Conservation (phyloP, 2,888 invertebrate genomes). For the Melitaea athalia region DNA sequence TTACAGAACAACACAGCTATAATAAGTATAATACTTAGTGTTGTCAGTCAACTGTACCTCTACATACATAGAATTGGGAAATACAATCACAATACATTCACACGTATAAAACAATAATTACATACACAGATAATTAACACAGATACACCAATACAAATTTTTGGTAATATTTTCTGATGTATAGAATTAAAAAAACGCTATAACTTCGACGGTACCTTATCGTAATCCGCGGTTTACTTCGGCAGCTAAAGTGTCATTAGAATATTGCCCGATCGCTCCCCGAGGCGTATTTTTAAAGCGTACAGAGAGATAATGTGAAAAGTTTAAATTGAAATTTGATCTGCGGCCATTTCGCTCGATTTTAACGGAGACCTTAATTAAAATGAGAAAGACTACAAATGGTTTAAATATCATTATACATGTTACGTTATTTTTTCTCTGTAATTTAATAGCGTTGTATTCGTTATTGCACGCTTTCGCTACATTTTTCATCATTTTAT, state of each 20-base stretch:
- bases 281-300: constrained; percentile 67
- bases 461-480: too few species aligned
- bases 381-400: constrained; percentile 38
- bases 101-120: too few species aligned
- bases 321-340: constrained; percentile 79
- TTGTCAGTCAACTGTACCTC: too few species aligned
- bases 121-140: background rate
- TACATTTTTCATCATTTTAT: background rate
- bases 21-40: too few species aligned
- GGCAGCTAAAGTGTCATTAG: constrained; percentile 47
- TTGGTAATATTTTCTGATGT: background rate
- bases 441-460: constrained; percentile 9
- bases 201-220: constrained; percentile 13
- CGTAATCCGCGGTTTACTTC: constrained; percentile 46
- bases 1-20: too few species aligned
- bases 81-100: too few species aligned
- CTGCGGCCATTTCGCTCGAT: constrained; percentile 43
- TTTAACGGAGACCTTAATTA: constrained; percentile 40
- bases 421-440: constrained; percentile 5
- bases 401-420: constrained; percentile 11
- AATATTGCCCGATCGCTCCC: constrained; percentile 53
- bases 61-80: too few species aligned
- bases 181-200: constrained; percentile 22
- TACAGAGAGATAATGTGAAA: constrained; percentile 63
- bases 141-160: too few species aligned